Percentiles rank a stretch among this genome's conserved stretches.
phyloP scores from a whole-genome alignment of 2,888 invertebrate species.

The Heteromyza rotundicornis region DNA sequence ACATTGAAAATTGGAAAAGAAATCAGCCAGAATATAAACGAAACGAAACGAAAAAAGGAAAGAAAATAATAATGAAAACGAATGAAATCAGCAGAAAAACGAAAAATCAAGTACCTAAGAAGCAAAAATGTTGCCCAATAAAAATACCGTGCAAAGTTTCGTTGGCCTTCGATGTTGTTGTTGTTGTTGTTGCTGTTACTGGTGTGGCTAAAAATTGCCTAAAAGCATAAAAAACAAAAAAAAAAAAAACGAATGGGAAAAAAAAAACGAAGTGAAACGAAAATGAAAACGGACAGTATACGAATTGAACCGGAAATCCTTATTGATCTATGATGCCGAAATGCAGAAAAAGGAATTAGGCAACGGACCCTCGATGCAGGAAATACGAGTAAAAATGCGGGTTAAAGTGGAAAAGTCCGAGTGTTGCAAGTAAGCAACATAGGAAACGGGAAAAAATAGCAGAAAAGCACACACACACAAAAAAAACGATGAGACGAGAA shows the following conservation, averaged over 20 bases:
- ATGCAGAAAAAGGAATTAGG: conserved; percentile 9
- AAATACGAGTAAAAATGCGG: neutral
- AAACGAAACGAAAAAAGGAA: neutral
- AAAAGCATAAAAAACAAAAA: neutral
- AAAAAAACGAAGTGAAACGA: conserved; percentile 38
- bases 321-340: conserved; percentile 51
- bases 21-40: conserved; percentile 26
- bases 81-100: conserved; percentile 43
- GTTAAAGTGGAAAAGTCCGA: neutral
- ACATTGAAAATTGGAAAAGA: conserved; percentile 52
- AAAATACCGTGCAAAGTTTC: no score
- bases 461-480: no score
- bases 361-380: neutral
- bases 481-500: no score
- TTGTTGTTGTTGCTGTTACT: neutral
- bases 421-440: neutral
- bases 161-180: no score
- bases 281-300: conserved; percentile 34
- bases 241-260: neutral
- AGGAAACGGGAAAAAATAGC: neutral
- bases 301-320: conserved; percentile 58
- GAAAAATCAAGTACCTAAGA: conserved; percentile 35
- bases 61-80: conserved; percentile 19
- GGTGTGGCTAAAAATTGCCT: neutral
- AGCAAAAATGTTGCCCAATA: conserved; percentile 1